A percentile compares a stretch with the other conserved stretches of the same genome.
phyloP scores from a whole-genome alignment of 2,888 invertebrate species.

The Noctua comes region DNA sequence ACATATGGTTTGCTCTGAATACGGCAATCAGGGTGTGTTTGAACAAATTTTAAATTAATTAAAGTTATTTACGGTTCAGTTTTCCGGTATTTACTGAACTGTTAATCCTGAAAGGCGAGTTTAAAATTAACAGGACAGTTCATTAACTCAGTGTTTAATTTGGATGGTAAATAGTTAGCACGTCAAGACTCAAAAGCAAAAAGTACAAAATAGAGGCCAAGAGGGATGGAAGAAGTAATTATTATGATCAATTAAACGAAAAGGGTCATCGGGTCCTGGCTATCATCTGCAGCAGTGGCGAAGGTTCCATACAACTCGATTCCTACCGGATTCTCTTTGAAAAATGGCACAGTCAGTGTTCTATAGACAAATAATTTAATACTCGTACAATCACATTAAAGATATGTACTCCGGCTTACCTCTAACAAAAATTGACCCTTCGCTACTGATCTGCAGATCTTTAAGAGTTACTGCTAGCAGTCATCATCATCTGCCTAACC shows the following conservation, averaged over 20 bases:
- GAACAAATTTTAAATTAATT: slow-evolving; percentile 24
- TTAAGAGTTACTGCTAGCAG: too few species aligned
- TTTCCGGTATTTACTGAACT: neutral
- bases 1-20: slow-evolving; percentile 18
- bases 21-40: slow-evolving; percentile 18
- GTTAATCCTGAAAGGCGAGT: neutral
- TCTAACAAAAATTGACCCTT: too few species aligned
- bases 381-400: too few species aligned
- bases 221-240: neutral
- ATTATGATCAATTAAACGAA: neutral
- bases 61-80: slow-evolving; percentile 4
- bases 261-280: too few species aligned
- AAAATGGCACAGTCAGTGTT: too few species aligned
- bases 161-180: neutral
- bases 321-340: too few species aligned
- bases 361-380: too few species aligned
- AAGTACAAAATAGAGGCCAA: neutral
- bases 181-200: neutral
- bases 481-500: too few species aligned
- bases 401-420: too few species aligned
- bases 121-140: slow-evolving; percentile 22
- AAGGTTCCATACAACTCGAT: too few species aligned
- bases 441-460: too few species aligned
- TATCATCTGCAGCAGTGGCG: too few species aligned
- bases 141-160: slow-evolving; percentile 24